phyloP scores from a whole-genome alignment of 1,140 invertebrate species.

The Orussus abietinus region DNA sequence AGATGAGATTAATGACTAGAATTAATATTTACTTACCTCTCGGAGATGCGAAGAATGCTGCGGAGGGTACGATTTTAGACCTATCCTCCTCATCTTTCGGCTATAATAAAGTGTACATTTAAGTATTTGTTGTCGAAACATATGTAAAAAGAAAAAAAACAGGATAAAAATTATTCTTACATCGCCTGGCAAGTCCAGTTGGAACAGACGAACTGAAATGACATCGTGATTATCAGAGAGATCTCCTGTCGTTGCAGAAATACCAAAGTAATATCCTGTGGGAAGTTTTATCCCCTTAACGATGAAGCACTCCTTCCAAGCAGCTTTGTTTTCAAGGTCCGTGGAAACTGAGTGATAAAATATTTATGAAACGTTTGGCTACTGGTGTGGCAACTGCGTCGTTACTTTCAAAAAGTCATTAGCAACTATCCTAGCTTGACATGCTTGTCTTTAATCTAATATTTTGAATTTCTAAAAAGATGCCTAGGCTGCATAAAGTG shows the following conservation, averaged over 20 bases:
- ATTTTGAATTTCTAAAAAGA: too few species aligned
- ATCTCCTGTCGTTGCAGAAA: constrained; percentile 95
- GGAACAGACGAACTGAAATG: constrained; percentile 85
- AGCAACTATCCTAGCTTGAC: too few species aligned
- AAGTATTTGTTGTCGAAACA: constrained; percentile 16
- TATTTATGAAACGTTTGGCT: too few species aligned
- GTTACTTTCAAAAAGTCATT: too few species aligned
- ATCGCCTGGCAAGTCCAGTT: constrained; percentile 73
- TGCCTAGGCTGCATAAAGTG: too few species aligned
- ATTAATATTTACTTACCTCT: constrained; percentile 53
- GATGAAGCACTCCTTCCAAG: constrained; percentile 91
- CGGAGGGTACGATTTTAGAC: constrained; percentile 74
- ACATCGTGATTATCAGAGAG: constrained; percentile 97
- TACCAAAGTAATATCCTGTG: constrained; percentile 92
- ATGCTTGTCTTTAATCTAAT: too few species aligned
- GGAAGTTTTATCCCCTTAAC: constrained; percentile 89
- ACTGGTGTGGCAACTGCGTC: too few species aligned
- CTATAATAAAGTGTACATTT: constrained; percentile 48
- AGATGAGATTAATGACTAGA: constrained; percentile 9
- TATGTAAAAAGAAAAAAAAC: constrained; percentile 2
- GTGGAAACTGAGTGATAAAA: too few species aligned
- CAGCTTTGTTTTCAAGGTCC: constrained; percentile 86
- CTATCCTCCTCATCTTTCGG: constrained; percentile 65
- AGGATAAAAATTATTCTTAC: constrained; percentile 56
- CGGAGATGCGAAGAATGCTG: constrained; percentile 76